Percentiles rank a stretch among this genome's conserved stretches.
phyloP scores from a whole-genome alignment of 2,888 invertebrate genomes.

The Orchesellides sinensis region DNA sequence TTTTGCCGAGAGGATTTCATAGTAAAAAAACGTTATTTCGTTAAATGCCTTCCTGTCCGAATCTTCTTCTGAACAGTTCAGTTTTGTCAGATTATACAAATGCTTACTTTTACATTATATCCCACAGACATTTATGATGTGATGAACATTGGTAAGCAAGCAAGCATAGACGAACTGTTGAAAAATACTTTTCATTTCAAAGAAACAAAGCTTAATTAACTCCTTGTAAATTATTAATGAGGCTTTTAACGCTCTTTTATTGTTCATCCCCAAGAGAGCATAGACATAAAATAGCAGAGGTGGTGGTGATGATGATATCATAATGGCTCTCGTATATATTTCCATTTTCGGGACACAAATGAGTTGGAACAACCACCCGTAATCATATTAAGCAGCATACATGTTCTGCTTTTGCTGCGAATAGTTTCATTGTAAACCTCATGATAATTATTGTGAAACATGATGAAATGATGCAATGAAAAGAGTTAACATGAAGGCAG shows the following conservation, averaged over 20 bases:
- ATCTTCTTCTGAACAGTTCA: too few species aligned
- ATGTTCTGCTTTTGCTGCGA: not conserved
- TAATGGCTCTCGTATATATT: not conserved
- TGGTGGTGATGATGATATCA: not conserved
- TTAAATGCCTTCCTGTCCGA: too few species aligned
- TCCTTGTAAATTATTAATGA: constrained; percentile 72
- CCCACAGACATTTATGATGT: too few species aligned
- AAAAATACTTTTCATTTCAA: constrained; percentile 25
- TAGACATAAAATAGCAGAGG: constrained; percentile 13
- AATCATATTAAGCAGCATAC: not conserved
- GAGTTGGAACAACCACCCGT: not conserved
- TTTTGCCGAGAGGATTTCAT: too few species aligned
- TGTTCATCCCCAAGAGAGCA: constrained; percentile 60
- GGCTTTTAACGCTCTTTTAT: constrained; percentile 74
- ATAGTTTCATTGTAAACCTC: constrained; percentile 28
- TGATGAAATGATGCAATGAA: constrained; percentile 44
- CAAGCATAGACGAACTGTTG: not conserved
- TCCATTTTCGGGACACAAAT: not conserved
- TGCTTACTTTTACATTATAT: too few species aligned
- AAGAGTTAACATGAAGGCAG: too few species aligned
- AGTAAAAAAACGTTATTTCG: too few species aligned
- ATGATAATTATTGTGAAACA: constrained; percentile 64
- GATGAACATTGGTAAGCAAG: too few species aligned
- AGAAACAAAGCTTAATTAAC: constrained; percentile 72
- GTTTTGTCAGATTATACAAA: not conserved